Evolutionary conservation across 2,888 invertebrate genomes (phyloP).

Genomic region (Hypselothyrea guttata): DNA sequence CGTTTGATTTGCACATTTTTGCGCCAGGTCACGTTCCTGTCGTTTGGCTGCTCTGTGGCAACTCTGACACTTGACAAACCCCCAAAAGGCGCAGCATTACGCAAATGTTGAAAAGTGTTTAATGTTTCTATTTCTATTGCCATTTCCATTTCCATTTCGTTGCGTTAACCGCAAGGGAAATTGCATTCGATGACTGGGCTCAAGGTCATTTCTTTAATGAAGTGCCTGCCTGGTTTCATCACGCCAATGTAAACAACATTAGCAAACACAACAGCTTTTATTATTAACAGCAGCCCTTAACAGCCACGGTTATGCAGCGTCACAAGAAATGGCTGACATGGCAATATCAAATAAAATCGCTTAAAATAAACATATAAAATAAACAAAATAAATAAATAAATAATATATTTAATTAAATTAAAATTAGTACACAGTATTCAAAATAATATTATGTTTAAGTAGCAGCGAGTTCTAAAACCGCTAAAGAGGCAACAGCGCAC

Average conservation of each 20-base stretch:
- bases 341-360: too few relatives aligned
- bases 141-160: constrained; percentile 17
- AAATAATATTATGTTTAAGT: too few relatives aligned
- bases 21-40: constrained; percentile 32
- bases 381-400: too few relatives aligned
- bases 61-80: not conserved
- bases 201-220: constrained; percentile 41
- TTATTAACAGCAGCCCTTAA: not conserved
- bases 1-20: constrained; percentile 4
- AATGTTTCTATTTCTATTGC: constrained; percentile 24
- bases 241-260: constrained; percentile 33
- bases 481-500: too few relatives aligned
- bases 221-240: constrained; percentile 41
- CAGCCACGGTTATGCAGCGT: constrained; percentile 23
- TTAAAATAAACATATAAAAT: too few relatives aligned
- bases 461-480: too few relatives aligned
- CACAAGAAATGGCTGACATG: too few relatives aligned
- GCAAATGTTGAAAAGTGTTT: constrained; percentile 2
- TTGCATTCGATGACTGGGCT: constrained; percentile 24
- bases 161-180: constrained; percentile 23
- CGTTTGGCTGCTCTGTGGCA: constrained; percentile 33
- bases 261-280: not conserved
- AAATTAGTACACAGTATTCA: too few relatives aligned
- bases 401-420: too few relatives aligned
- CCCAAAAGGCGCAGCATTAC: not conserved